phyloP scores from a whole-genome alignment of 1,140 invertebrate species.

The Venustaconcha ellipsiformis region DNA sequence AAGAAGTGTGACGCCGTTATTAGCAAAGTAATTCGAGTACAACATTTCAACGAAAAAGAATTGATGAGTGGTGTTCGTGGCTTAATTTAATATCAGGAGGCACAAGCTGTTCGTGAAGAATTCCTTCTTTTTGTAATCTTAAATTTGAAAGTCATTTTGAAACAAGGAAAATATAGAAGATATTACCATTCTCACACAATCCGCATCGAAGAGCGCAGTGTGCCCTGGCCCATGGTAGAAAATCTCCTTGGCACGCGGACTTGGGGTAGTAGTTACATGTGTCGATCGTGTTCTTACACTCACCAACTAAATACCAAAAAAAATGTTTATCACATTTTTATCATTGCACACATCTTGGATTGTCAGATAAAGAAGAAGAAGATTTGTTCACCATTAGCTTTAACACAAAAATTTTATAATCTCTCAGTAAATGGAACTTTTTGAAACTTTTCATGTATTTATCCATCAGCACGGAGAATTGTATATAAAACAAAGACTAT shows the following conservation, averaged over 20 bases:
- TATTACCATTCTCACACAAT: slow-evolving; percentile 14
- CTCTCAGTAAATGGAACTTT: too few relatives aligned
- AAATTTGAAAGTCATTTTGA: too few relatives aligned
- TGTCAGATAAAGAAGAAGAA: neutral
- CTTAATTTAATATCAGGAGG: too few relatives aligned
- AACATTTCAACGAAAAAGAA: too few relatives aligned
- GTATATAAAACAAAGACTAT: slow-evolving; percentile 5
- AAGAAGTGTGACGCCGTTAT: too few relatives aligned
- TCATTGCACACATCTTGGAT: neutral
- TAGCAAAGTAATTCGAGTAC: too few relatives aligned
- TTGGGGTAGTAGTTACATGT: slow-evolving; percentile 23
- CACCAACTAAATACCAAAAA: neutral
- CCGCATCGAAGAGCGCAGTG: slow-evolving; percentile 24
- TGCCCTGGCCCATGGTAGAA: slow-evolving; percentile 21
- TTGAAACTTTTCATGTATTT: neutral
- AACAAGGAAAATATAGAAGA: neutral
- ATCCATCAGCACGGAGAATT: neutral
- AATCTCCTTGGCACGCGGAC: slow-evolving; percentile 7
- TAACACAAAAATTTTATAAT: too few relatives aligned
- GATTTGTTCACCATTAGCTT: neutral
- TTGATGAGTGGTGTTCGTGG: too few relatives aligned
- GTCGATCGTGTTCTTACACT: slow-evolving; percentile 8
- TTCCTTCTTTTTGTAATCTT: too few relatives aligned
- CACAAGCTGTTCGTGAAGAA: too few relatives aligned
- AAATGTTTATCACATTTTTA: neutral